These are phyloP conservation scores for Callocephalon fimbriatum DNA, from an alignment of 2,113 vertebrate genomes.

Conservation along the genomic window DNA sequence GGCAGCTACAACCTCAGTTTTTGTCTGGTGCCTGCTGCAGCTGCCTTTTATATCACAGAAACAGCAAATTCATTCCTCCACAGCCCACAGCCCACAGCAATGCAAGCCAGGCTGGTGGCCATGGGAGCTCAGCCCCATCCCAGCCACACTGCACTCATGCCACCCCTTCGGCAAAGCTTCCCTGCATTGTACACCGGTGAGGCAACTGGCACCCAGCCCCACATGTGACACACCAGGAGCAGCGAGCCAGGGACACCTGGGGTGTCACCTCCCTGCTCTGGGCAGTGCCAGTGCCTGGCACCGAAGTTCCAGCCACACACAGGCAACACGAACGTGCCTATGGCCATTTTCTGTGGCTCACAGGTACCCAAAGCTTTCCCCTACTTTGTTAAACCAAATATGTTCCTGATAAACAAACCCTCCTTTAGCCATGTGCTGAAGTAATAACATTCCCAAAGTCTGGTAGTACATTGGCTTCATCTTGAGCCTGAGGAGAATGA, in stretches of 20 bases:
- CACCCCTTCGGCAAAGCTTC: not conserved
- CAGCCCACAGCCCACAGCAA: not conserved
- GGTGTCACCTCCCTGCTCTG: not conserved
- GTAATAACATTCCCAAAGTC: not conserved
- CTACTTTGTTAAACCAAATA: not conserved
- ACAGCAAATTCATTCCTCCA: not conserved
- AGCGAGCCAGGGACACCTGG: not conserved
- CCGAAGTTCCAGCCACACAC: fast-evolving
- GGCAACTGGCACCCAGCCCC: not conserved
- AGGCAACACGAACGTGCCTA: fast-evolving
- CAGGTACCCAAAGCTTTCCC: not conserved
- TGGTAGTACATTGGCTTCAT: not conserved
- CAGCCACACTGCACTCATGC: not conserved
- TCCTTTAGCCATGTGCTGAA: not conserved
- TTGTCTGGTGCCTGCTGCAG: not conserved
- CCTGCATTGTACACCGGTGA: not conserved
- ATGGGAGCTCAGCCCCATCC: not conserved
- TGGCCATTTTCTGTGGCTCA: not conserved
- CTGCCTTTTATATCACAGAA: not conserved
- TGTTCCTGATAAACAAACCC: not conserved
- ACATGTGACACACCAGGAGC: too few species aligned
- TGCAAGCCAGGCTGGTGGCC: fast-evolving
- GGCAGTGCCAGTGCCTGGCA: fast-evolving
- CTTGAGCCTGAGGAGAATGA: not conserved
- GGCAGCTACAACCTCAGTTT: not conserved